Base-by-base conservation (phyloP, 2,888 invertebrate genomes). In the Lithophane leautieri region DNA sequence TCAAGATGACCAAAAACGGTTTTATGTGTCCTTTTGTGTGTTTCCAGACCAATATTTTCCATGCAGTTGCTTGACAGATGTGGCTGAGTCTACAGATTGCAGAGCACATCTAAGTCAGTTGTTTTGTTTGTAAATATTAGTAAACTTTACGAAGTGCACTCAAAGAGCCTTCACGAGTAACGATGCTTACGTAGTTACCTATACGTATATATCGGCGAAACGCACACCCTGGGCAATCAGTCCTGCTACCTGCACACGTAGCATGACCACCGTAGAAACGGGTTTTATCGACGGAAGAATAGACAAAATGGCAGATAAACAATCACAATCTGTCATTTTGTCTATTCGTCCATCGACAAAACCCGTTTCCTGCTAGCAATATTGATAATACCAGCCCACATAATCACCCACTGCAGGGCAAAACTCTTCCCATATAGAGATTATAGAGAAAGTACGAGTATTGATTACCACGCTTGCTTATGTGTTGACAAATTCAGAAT, bases 61-160 rank as follows among this genome's bases (percentile, higher is more conserved):
- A 16, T 22, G 34, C 61, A 68, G 1, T 44, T 73, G 73, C 16
- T 34, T 16, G 19, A 61, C 85, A 81, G 47, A 81, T 75, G 70
- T 60, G 47, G 44, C 40, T 19, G 16, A 73, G 34, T 69, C 11
- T 58, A 40, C 60, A 70, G 61, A 62, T 67, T 68, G 58, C 22
- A 81, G 25, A 60, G 62, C 44, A 52, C 56, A 70, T 50, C 2
- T 25, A 50, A 50, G 34, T 25, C 34, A 70, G 22, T 52, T 42
- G 58, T 28, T 58, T 65, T 81, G 62, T 81, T 70, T 58, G 62
- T 84, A 84, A 81, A 81, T 68, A 84, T 81, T 81, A 16, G 76
- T 82, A 81, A 81, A 84, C 95, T 96, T 97, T 99, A 99, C 99
- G 90, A 99, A 78, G 60, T 66, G 82, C 44, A 54, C 40, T 66